Conservation (phyloP, 2,888 invertebrate species). For the Lasius platythorax region DNA sequence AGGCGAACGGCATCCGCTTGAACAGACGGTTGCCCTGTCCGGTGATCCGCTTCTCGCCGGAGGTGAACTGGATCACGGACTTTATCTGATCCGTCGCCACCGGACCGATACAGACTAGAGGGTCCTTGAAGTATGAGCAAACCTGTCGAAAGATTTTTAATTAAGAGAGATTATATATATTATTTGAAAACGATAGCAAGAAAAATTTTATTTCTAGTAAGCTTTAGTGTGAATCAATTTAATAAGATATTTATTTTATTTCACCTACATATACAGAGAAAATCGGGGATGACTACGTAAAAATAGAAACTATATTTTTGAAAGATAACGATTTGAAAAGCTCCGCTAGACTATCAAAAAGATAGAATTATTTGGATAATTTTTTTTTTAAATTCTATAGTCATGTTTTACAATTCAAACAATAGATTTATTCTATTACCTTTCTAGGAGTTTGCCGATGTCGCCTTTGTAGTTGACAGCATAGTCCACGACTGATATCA, state of each 20-base stretch:
- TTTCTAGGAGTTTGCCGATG: conserved; percentile 95
- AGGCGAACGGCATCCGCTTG: conserved; percentile 82
- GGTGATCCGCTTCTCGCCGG: conserved; percentile 93
- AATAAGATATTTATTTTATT: not conserved
- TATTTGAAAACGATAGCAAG: not conserved
- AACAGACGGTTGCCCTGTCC: conserved; percentile 84
- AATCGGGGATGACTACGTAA: not conserved
- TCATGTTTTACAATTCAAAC: not conserved
- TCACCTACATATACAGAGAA: not conserved
- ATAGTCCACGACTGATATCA: conserved; percentile 94
- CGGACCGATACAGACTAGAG: conserved; percentile 94
- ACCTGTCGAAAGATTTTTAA: conserved; percentile 87
- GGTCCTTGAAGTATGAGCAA: conserved; percentile 97
- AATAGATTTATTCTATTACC: conserved; percentile 85
- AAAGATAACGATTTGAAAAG: not conserved
- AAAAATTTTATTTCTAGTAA: not conserved
- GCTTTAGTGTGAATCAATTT: not conserved
- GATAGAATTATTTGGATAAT: not conserved
- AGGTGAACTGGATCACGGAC: conserved; percentile 91
- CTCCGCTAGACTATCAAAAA: not conserved
- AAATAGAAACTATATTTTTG: not conserved
- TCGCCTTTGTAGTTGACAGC: conserved; percentile 95
- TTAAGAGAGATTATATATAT: not conserved
- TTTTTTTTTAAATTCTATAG: not conserved
- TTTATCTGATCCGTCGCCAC: conserved; percentile 93